phyloP scores from a whole-genome alignment of 2,797 vertebrate genomes.

The Coendou prehensilis region DNA sequence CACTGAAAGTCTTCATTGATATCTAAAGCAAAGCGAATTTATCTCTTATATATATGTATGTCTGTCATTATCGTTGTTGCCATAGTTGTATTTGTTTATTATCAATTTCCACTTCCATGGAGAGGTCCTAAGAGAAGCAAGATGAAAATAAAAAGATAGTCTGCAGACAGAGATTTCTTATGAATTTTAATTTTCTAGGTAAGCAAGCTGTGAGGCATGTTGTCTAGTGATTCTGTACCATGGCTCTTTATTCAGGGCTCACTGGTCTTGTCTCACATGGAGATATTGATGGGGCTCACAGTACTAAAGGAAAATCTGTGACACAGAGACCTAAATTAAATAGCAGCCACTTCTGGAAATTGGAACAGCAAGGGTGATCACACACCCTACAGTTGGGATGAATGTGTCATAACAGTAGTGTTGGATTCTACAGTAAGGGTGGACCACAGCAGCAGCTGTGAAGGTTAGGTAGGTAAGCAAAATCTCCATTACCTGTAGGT shows the following conservation, averaged over 20 bases:
- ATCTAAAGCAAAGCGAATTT: not conserved
- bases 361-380: not conserved
- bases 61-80: not conserved
- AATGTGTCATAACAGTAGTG: not conserved
- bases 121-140: not conserved
- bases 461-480: not conserved
- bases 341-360: not conserved
- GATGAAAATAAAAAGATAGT: not conserved
- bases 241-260: not conserved
- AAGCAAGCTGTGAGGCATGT: not conserved
- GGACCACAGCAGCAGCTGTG: rapidly evolving
- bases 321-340: not conserved
- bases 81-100: not conserved
- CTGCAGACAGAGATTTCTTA: not conserved
- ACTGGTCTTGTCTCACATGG: not conserved
- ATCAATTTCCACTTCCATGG: not conserved
- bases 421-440: not conserved
- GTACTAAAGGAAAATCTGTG: not conserved
- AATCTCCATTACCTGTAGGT: not conserved
- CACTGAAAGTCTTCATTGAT: not conserved
- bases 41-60: not conserved
- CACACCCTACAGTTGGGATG: not conserved
- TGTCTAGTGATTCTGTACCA: not conserved
- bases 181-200: not conserved
- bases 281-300: not conserved